Base-by-base conservation (phyloP, 1,140 invertebrate genomes). In the Drosophila elegans region DNA sequence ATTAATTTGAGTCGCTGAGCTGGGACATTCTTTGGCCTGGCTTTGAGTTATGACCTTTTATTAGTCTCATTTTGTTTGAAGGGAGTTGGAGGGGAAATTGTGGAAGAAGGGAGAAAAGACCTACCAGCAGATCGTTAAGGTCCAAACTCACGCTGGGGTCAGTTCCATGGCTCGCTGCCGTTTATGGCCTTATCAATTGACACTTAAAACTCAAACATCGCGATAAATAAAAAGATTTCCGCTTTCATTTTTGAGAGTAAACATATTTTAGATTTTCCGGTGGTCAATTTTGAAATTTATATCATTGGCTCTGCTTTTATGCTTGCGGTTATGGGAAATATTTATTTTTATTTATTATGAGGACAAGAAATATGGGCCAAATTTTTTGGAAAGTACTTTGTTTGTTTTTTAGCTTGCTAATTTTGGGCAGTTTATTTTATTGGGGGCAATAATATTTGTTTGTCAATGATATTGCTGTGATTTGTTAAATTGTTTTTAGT, bases 1-100 rank as follows among this genome's bases (percentile, higher is more conserved):
- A 75, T 75, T 75, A 75, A 75, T 75, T 75, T 75, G 52, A 74
- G 71, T 36, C 71, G 38, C 71, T 55, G 67, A 57, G 67, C 67
- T 56, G 63, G 67, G 67, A 41, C 67, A 56, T 55, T 48, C 34
- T 53, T 42, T 56, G 63, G 44, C 49, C 38, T 16, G 52, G 32
- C 67, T 57, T 48, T 74, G 72, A 74, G 51, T 74, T 74, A 74
- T 53, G 72, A 51, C 32, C 72, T 74, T 74, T 74, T 52, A 74
- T 74, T 74, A 74, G 72, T 55, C 72, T 71, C 67, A 71, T 71
- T 71, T 71, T 71, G 64, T 49, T 57, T 11, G 13, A 38, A 36
- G 67, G 10, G 29, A 32, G 34, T 39, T 10, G n/a, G 16, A 4
- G 34, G 12, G 7, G 10, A 25, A 34, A 10, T n/a, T 29, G 6